Evolutionary conservation across 2,113 vertebrate genomes (phyloP).

Genomic region (Amia ocellicauda): DNA sequence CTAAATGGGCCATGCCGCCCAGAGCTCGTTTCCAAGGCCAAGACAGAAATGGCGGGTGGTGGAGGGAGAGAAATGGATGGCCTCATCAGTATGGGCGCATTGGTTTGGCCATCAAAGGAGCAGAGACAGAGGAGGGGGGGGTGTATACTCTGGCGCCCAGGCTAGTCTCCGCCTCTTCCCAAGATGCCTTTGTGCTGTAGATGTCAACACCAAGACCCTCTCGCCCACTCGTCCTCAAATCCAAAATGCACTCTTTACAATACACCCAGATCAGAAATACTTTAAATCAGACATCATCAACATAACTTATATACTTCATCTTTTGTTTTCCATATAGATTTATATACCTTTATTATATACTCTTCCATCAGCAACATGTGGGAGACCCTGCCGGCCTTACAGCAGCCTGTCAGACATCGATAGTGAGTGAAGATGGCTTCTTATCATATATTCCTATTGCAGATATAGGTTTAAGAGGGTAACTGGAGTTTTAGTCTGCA

Average conservation of each 20-base stretch:
- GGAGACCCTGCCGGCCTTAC: not conserved
- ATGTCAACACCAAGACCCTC: not conserved
- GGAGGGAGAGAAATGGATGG: too few species aligned
- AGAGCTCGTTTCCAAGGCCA: too few species aligned
- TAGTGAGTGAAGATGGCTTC: not conserved
- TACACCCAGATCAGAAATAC: conserved; percentile 1
- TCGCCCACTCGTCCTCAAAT: not conserved
- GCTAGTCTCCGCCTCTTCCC: not conserved
- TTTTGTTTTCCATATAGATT: conserved; percentile 15
- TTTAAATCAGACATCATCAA: not conserved
- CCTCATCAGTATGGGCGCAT: too few species aligned
- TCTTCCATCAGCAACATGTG: conserved; percentile 13
- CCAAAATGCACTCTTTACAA: not conserved
- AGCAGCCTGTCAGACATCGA: conserved; percentile 10
- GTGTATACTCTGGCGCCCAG: too few species aligned
- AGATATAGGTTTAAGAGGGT: too few species aligned
- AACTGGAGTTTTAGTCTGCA: too few species aligned
- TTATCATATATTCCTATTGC: too few species aligned
- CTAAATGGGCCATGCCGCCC: too few species aligned
- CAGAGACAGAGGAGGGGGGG: too few species aligned
- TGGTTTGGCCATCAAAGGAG: too few species aligned
- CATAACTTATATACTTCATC: conserved; percentile 2
- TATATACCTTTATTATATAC: conserved; percentile 19
- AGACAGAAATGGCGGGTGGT: too few species aligned
- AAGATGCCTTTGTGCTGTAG: not conserved